Evolutionary conservation across 1,140 invertebrate species (phyloP).

Genomic region (Drosophila chauvacae): DNA sequence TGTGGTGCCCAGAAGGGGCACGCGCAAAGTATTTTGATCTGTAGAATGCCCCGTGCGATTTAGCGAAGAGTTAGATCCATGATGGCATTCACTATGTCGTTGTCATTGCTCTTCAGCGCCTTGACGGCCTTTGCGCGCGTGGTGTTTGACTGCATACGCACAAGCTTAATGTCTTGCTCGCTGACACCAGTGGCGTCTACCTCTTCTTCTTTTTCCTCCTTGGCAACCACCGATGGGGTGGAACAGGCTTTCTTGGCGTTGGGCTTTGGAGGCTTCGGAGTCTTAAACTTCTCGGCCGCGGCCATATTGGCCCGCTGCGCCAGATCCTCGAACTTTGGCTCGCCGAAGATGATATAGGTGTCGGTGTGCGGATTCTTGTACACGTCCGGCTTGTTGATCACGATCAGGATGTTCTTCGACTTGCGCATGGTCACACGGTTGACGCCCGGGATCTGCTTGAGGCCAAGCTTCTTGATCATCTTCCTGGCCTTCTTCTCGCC

Average conservation of each 20-base stretch:
- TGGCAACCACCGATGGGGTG: conserved; percentile 91
- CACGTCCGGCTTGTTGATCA: conserved; percentile 99
- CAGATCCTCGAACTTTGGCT: conserved; percentile 99
- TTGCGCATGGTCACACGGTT: conserved; percentile 99
- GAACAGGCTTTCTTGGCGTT: conserved; percentile 85
- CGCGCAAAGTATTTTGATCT: conserved; percentile 30
- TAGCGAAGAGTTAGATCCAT: conserved; percentile 87
- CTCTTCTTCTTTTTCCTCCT: conserved; percentile 93
- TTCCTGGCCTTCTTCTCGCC: conserved; percentile 99
- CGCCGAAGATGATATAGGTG: conserved; percentile 99
- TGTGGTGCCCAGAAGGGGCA: conserved; percentile 27
- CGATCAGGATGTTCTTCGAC: conserved; percentile 99
- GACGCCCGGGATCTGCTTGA: conserved; percentile 97
- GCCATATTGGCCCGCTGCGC: conserved; percentile 99
- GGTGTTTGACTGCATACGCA: conserved; percentile 98
- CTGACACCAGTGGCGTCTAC: conserved; percentile 98
- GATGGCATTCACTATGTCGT: conserved; percentile 98
- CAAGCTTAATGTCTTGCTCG: conserved; percentile 98
- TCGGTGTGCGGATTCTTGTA: conserved; percentile 99
- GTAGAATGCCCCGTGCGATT: no score
- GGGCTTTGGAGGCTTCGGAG: no score
- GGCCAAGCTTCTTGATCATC: conserved; percentile 98
- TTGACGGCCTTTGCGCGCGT: conserved; percentile 95
- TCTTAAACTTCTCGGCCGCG: conserved; percentile 94
- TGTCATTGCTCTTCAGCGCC: conserved; percentile 97